phyloP scores from a whole-genome alignment of 2,888 invertebrate genomes.

The Apamea anceps region DNA sequence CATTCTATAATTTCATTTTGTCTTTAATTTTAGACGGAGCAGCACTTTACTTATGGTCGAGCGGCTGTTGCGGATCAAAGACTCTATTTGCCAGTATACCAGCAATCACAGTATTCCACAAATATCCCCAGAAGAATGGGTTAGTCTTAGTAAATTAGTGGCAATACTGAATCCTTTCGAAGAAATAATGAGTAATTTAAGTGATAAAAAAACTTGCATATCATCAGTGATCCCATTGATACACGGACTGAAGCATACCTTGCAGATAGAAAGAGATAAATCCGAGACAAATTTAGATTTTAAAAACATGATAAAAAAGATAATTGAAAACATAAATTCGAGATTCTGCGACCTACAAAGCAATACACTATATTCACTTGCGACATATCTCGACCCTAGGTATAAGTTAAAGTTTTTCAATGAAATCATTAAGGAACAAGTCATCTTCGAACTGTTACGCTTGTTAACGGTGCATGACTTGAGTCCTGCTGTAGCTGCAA shows the following conservation, averaged over 20 bases:
- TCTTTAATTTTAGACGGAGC: constrained; percentile 27
- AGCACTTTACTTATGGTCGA: constrained; percentile 24
- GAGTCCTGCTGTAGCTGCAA: neutral
- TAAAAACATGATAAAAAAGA: neutral
- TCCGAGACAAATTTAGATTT: neutral
- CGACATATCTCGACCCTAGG: constrained; percentile 28
- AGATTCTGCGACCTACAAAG: constrained; percentile 32
- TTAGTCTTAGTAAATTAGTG: constrained; percentile 1
- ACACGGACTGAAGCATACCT: constrained; percentile 23
- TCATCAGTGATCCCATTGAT: constrained; percentile 37
- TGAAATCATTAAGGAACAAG: constrained; percentile 26
- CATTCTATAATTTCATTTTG: neutral
- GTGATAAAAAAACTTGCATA: constrained; percentile 12
- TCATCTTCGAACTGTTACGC: constrained; percentile 19
- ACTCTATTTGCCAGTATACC: constrained; percentile 11
- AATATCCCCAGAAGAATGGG: constrained; percentile 19
- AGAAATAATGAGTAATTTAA: constrained; percentile 10
- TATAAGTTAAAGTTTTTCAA: constrained; percentile 32
- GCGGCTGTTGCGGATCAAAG: constrained; percentile 27
- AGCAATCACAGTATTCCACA: constrained; percentile 24
- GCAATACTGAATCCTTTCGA: constrained; percentile 36
- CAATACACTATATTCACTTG: constrained; percentile 19
- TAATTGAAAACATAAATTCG: constrained; percentile 24
- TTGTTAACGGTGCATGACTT: constrained; percentile 4
- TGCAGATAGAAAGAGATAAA: constrained; percentile 14